Percentiles rank a stretch among this genome's conserved stretches.
These are phyloP conservation scores for Cyrtonyx montezumae DNA, from an alignment of 2,113 vertebrate genomes.

Conservation along the genomic window DNA sequence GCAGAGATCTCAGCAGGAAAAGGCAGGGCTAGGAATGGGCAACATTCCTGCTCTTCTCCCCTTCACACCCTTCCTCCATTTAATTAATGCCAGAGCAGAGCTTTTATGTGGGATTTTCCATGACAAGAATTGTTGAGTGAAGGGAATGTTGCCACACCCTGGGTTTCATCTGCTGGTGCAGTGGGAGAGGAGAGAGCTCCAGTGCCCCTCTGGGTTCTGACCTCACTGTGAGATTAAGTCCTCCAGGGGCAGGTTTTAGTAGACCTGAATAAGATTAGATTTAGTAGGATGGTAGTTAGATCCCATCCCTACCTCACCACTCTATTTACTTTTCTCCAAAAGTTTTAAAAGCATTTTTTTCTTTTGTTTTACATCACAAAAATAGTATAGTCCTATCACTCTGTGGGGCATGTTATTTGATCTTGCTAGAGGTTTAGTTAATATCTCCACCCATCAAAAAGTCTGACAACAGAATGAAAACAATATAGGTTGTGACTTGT, in stretches of 20 bases:
- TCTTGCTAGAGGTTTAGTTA: not conserved
- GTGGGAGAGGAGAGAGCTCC: not conserved
- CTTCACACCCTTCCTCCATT: not conserved
- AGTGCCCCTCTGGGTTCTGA: not conserved
- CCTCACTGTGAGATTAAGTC: not conserved
- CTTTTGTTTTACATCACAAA: not conserved
- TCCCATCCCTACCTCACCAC: not conserved
- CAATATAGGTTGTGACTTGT: not conserved
- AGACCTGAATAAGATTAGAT: not conserved
- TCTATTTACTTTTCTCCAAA: not conserved
- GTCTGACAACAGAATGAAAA: not conserved
- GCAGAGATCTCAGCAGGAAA: not conserved
- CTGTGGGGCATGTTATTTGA: not conserved
- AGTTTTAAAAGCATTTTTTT: not conserved
- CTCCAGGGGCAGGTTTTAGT: not conserved
- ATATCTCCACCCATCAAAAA: not conserved
- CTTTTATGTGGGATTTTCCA: not conserved
- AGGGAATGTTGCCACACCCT: not conserved
- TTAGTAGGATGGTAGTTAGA: not conserved
- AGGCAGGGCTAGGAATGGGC: not conserved
- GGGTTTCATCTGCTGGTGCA: not conserved
- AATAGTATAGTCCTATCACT: not conserved
- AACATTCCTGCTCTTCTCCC: not conserved
- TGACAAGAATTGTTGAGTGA: not conserved
- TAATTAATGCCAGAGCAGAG: not conserved